phyloP scores from a whole-genome alignment of 2,797 vertebrate genomes.

The Sitta carolinensis region DNA sequence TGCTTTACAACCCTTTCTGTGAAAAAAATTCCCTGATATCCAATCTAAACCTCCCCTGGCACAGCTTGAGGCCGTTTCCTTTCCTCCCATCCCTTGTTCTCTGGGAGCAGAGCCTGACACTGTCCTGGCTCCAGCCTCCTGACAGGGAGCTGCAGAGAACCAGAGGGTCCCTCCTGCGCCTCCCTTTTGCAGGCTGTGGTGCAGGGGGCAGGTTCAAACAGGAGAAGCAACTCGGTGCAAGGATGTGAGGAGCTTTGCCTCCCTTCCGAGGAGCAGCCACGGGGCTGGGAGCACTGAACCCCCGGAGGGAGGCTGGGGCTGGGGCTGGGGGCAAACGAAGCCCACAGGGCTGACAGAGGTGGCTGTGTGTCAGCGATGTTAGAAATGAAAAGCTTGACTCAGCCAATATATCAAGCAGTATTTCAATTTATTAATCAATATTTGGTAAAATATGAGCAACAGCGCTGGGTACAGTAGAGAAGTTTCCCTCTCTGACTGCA shows the following conservation, averaged over 20 bases:
- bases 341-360: no score
- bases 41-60: not conserved
- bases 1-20: not conserved
- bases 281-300: no score
- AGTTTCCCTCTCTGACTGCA: no score
- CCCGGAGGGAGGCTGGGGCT: no score
- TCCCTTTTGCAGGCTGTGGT: not conserved
- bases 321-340: no score
- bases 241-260: not conserved
- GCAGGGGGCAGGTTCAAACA: not conserved
- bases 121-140: not conserved
- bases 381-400: no score
- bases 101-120: not conserved
- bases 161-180: not conserved
- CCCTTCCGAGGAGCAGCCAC: no score
- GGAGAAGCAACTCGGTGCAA: not conserved
- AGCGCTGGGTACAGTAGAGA: no score
- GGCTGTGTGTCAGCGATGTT: no score
- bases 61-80: not conserved
- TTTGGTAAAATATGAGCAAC: no score
- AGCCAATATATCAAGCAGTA: no score
- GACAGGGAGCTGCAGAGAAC: accelerated
- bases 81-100: not conserved
- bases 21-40: not conserved
- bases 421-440: no score